A percentile compares a stretch with the other conserved stretches of the same genome.
Conservation (phyloP, 2,888 invertebrate genomes). For the Incurvaria masculella region DNA sequence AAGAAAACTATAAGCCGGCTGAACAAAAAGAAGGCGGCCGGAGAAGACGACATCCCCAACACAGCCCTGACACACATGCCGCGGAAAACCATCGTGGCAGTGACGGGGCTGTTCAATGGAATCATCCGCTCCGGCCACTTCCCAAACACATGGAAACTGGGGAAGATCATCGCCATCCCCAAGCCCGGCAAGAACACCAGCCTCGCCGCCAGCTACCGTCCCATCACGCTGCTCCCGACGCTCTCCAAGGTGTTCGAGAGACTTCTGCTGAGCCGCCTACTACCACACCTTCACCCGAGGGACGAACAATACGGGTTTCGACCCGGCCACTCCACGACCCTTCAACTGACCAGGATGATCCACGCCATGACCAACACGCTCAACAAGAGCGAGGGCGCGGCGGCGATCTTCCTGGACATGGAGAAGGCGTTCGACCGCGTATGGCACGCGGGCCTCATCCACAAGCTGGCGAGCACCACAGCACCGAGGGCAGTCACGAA, state of each 20-base stretch:
- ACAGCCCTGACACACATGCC: too few species aligned
- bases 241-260: neutral
- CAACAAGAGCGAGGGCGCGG: constrained; percentile 13
- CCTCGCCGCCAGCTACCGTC: too few species aligned
- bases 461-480: constrained; percentile 13
- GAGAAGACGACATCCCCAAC: too few species aligned
- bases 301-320: neutral
- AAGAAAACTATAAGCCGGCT: too few species aligned
- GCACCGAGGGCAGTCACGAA: constrained; percentile 8
- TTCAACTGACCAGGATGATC: constrained; percentile 18
- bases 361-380: constrained; percentile 11
- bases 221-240: neutral
- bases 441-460: constrained; percentile 21
- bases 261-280: neutral
- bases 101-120: too few species aligned
- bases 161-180: too few species aligned
- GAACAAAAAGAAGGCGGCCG: too few species aligned
- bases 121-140: too few species aligned
- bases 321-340: neutral
- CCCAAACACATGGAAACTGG: too few species aligned
- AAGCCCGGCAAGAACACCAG: too few species aligned
- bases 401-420: constrained; percentile 20
- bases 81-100: too few species aligned
- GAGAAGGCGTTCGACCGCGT: constrained; percentile 23
- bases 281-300: neutral